Evolutionary conservation across 2,888 invertebrate genomes (phyloP).

Genomic region (Lissonota sp.): DNA sequence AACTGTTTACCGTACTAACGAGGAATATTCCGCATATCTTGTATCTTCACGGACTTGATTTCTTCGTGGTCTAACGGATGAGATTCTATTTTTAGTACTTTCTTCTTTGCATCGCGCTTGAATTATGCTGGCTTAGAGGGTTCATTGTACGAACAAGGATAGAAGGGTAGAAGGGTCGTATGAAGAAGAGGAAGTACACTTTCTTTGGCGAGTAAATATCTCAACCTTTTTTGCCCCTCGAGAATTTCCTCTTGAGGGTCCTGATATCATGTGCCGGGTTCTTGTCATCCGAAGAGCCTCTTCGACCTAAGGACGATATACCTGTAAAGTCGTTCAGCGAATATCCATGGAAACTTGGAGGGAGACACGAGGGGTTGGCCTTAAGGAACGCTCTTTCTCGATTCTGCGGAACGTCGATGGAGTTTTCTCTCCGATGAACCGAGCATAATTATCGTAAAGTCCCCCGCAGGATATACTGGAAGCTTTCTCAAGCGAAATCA

Average conservation of each 20-base stretch:
- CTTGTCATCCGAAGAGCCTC: constrained; percentile 1
- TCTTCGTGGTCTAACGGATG: constrained; percentile 23
- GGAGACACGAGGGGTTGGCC: constrained; percentile 36
- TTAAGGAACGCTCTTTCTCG: background rate
- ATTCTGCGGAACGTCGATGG: background rate
- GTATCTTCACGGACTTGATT: too few species aligned
- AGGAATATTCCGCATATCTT: constrained; percentile 11
- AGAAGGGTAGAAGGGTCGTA: background rate
- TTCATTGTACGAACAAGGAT: constrained; percentile 30
- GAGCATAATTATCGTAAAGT: constrained; percentile 42
- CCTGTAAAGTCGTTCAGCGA: background rate
- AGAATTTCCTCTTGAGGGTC: constrained; percentile 20
- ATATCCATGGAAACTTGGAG: constrained; percentile 17
- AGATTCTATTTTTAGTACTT: background rate
- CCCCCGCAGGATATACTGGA: constrained; percentile 31
- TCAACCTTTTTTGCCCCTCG: background rate
- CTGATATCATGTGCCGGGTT: background rate
- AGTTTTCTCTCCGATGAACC: constrained; percentile 34
- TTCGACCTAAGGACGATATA: background rate
- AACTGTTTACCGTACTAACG: constrained; percentile 46
- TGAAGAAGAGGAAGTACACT: constrained; percentile 1
- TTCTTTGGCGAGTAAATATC: background rate
- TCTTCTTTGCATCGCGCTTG: background rate
- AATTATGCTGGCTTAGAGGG: background rate
- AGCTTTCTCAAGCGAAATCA: constrained; percentile 14